These are phyloP conservation scores for Xylophagus ater DNA, from an alignment of 2,888 invertebrate genomes.

Conservation along the genomic window DNA sequence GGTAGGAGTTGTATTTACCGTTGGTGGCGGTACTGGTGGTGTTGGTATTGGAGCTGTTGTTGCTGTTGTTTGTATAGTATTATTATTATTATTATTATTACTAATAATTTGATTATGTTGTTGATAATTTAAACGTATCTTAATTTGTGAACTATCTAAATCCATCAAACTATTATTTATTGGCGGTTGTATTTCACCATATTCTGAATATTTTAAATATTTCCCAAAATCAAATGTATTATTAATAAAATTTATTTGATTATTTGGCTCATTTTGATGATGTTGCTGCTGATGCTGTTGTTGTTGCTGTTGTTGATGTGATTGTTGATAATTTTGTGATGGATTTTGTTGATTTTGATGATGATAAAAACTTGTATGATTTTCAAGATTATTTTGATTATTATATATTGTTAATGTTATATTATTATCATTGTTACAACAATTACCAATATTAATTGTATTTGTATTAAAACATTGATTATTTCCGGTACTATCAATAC, in stretches of 20 bases:
- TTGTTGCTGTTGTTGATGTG: constrained; percentile 13
- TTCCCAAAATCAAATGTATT: constrained; percentile 38
- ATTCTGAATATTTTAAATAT: constrained; percentile 37
- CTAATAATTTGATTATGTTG: no score
- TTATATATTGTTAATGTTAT: neutral
- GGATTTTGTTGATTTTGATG: constrained; percentile 9
- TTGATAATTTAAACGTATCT: constrained; percentile 29
- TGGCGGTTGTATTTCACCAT: constrained; percentile 20
- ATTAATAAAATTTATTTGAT: constrained; percentile 23
- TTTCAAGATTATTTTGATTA: neutral
- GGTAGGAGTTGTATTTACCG: neutral
- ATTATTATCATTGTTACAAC: neutral
- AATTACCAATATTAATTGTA: no score
- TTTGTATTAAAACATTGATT: no score
- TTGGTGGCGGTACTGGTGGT: neutral
- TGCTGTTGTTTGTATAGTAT: neutral
- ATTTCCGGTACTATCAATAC: constrained; percentile 13
- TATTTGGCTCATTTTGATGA: constrained; percentile 6
- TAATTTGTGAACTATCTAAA: constrained; percentile 32
- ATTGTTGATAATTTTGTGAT: constrained; percentile 7
- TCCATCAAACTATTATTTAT: constrained; percentile 30
- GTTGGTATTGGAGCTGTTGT: neutral
- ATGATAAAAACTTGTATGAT: constrained; percentile 1
- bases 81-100: no score
- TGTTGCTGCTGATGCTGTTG: constrained; percentile 8